These are phyloP conservation scores for Rhabdomys dilectus DNA, from an alignment of 2,113 vertebrate genomes.

Conservation along the genomic window DNA sequence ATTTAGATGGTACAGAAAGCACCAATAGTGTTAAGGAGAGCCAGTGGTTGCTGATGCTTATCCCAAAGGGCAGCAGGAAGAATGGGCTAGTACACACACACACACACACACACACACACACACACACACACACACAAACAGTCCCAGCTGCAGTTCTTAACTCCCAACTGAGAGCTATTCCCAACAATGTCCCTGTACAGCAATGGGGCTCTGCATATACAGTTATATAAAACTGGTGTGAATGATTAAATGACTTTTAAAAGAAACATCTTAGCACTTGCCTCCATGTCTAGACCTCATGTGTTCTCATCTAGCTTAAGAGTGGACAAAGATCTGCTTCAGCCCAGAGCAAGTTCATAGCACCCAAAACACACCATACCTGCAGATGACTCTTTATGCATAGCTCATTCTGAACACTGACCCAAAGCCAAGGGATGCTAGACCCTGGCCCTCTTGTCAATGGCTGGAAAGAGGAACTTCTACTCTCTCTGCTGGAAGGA, in stretches of 20 bases:
- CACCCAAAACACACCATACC: background rate
- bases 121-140: background rate
- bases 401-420: background rate
- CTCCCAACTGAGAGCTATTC: background rate
- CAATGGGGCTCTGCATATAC: background rate
- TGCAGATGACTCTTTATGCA: background rate
- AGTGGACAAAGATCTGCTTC: background rate
- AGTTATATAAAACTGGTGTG: background rate
- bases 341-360: background rate
- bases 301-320: background rate
- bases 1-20: background rate
- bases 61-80: background rate
- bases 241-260: background rate
- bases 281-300: background rate
- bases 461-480: background rate
- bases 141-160: background rate
- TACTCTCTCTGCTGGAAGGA: background rate
- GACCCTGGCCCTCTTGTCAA: background rate
- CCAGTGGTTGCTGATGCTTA: background rate
- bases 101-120: background rate
- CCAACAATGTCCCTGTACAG: background rate
- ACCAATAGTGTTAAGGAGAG: background rate
- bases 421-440: background rate
- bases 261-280: background rate
- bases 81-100: background rate